A percentile compares a stretch with the other conserved stretches of the same genome.
Evolutionary conservation across 2,797 vertebrate species (phyloP).

Genomic region (Crenuchus spilurus): DNA sequence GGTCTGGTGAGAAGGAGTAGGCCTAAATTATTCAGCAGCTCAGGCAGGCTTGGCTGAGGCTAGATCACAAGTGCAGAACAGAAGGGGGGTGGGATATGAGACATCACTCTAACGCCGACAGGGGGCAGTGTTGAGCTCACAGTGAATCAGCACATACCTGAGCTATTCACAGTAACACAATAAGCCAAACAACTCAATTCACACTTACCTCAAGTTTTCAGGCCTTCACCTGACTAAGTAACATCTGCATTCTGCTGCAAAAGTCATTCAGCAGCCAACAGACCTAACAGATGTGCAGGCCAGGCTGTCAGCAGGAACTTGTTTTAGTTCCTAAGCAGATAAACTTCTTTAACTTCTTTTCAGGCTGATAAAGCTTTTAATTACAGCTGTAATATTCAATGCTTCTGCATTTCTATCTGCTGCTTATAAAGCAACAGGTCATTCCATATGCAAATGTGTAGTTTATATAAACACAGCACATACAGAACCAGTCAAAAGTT

Average conservation of each 20-base stretch:
- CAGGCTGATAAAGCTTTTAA: too few species aligned
- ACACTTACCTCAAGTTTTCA: background rate
- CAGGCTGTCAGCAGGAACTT: background rate
- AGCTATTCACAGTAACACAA: background rate
- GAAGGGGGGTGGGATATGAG: background rate
- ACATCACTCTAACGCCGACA: conserved; percentile 16
- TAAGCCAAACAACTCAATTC: background rate
- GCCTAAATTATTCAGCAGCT: conserved; percentile 55
- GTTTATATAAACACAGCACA: too few species aligned
- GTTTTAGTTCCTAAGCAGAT: background rate
- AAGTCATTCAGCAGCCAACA: background rate
- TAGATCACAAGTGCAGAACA: conserved; percentile 10
- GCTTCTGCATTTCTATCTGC: too few species aligned
- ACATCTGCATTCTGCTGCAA: background rate
- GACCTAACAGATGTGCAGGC: background rate
- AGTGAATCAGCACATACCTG: conserved; percentile 7
- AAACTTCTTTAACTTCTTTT: background rate
- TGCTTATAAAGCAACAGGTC: too few species aligned
- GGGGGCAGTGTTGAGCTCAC: conserved; percentile 36
- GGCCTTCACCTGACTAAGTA: background rate
- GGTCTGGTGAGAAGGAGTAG: conserved; percentile 2
- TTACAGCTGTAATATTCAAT: too few species aligned
- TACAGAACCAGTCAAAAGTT: too few species aligned
- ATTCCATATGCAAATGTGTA: too few species aligned
- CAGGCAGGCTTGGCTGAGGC: background rate